These are phyloP conservation scores for Clitarchus hookeri DNA, from an alignment of 2,888 invertebrate genomes.

Conservation along the genomic window DNA sequence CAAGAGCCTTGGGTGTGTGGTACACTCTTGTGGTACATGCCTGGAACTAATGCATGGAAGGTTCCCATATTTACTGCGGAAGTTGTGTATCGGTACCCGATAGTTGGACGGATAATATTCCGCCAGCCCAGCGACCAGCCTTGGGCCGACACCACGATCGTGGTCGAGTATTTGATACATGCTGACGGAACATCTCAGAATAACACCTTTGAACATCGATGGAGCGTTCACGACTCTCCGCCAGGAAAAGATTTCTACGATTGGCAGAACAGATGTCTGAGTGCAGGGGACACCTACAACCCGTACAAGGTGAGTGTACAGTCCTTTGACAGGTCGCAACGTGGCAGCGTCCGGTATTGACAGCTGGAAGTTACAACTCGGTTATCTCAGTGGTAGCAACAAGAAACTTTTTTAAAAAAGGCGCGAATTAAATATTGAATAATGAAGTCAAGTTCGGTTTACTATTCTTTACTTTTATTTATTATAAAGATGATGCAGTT, in stretches of 20 bases:
- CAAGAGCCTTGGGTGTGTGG: conserved; percentile 66
- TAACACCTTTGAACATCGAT: conserved; percentile 60
- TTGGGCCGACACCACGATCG: conserved; percentile 82
- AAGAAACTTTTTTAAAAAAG: too few species aligned
- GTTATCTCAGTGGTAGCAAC: too few species aligned
- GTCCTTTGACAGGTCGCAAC: neutral
- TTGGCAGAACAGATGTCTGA: conserved; percentile 84
- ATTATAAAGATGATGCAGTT: too few species aligned
- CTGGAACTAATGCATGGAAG: conserved; percentile 63
- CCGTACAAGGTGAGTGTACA: conserved; percentile 65
- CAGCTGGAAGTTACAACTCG: too few species aligned
- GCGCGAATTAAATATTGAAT: too few species aligned
- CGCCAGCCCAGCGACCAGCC: conserved; percentile 79
- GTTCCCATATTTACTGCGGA: conserved; percentile 76
- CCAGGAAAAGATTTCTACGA: conserved; percentile 89
- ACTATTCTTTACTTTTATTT: too few species aligned
- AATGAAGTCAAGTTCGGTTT: too few species aligned
- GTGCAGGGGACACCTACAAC: conserved; percentile 76
- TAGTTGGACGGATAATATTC: conserved; percentile 83
- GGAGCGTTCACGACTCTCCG: conserved; percentile 79
- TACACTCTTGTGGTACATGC: conserved; percentile 65
- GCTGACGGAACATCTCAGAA: conserved; percentile 82
- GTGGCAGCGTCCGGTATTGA: too few species aligned
- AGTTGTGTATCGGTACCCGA: conserved; percentile 82
- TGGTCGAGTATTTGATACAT: conserved; percentile 83